Conservation (phyloP, 2,888 invertebrate genomes). For the Creontiades dilutus region DNA sequence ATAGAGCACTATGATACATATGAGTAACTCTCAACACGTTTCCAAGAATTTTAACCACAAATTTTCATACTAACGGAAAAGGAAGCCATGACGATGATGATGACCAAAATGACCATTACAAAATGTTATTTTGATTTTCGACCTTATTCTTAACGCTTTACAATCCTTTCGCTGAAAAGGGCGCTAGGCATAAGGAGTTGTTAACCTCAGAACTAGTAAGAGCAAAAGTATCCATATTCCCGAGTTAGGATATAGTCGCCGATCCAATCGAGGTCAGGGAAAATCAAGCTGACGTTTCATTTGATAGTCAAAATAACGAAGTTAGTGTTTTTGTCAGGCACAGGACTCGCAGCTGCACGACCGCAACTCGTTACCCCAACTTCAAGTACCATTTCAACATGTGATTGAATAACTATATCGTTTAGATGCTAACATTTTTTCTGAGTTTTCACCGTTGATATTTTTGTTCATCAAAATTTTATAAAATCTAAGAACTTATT, state of each 20-base stretch:
- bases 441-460: not conserved
- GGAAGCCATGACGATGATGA: too few species aligned
- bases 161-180: not conserved
- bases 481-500: slow-evolving; percentile 73
- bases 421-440: not conserved
- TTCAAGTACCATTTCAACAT: not conserved
- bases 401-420: not conserved
- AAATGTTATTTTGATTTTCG: too few species aligned
- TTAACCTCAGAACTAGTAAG: not conserved
- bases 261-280: not conserved
- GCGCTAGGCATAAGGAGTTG: not conserved
- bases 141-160: too few species aligned
- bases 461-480: slow-evolving; percentile 58
- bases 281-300: not conserved
- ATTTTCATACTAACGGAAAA: not conserved
- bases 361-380: too few species aligned
- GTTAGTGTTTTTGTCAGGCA: too few species aligned
- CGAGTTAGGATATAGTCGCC: not conserved
- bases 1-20: not conserved
- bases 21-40: not conserved
- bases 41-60: not conserved
- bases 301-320: not conserved
- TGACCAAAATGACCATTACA: too few species aligned
- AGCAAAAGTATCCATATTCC: not conserved
- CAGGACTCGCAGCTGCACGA: too few species aligned